These are phyloP conservation scores for Drosophila parthenogenetica DNA, from an alignment of 2,888 invertebrate species.

Conservation along the genomic window DNA sequence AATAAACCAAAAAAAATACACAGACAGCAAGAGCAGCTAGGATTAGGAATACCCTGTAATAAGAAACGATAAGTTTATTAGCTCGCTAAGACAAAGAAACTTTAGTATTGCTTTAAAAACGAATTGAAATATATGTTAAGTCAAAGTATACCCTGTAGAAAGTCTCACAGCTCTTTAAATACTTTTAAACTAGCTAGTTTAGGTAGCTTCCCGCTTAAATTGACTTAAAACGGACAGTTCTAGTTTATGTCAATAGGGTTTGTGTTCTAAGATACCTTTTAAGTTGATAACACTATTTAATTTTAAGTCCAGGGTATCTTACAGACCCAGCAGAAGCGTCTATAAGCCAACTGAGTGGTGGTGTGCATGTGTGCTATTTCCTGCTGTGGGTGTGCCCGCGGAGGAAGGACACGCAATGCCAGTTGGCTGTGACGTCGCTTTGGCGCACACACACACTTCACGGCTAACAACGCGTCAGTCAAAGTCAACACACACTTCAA, in stretches of 20 bases:
- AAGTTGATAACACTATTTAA: neutral
- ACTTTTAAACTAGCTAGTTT: too few species aligned
- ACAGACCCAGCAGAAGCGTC: slow-evolving; percentile 17
- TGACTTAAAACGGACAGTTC: too few species aligned
- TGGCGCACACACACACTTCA: slow-evolving; percentile 64
- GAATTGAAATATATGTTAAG: too few species aligned
- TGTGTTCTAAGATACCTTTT: neutral
- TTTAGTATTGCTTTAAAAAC: too few species aligned
- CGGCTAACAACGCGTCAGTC: slow-evolving; percentile 76
- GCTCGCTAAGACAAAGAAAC: too few species aligned
- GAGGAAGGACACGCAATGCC: slow-evolving; percentile 55
- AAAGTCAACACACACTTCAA: slow-evolving; percentile 75
- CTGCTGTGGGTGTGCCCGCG: slow-evolving; percentile 38
- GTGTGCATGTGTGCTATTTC: slow-evolving; percentile 13
- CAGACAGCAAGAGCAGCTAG: neutral
- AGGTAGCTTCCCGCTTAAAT: too few species aligned
- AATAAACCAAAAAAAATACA: slow-evolving; percentile 49
- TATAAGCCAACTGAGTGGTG: slow-evolving; percentile 21
- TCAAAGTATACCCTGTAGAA: neutral
- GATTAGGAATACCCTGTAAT: slow-evolving; percentile 31
- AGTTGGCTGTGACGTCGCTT: slow-evolving; percentile 45
- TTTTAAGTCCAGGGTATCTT: slow-evolving; percentile 21
- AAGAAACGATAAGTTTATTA: too few species aligned
- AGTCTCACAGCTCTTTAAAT: too few species aligned
- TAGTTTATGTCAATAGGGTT: too few species aligned